phyloP scores from a whole-genome alignment of 2,797 vertebrate genomes.

The Lacerta agilis region DNA sequence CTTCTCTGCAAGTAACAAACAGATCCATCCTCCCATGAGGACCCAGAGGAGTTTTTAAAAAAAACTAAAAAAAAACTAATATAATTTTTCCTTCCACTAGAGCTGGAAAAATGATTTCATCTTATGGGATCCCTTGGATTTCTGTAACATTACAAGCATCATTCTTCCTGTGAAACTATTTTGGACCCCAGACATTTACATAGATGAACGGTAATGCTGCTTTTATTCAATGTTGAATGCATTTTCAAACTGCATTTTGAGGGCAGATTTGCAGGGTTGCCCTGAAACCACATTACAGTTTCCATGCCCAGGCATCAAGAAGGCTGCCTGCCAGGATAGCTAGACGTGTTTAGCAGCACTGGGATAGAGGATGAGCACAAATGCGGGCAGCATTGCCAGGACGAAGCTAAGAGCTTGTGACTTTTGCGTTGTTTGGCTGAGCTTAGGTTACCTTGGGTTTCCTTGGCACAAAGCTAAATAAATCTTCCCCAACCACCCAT shows the following conservation, averaged over 20 bases:
- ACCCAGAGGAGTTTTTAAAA: accelerated
- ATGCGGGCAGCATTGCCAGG: not conserved
- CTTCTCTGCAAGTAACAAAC: not conserved
- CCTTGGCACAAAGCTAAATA: not conserved
- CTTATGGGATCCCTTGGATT: constrained; percentile 65
- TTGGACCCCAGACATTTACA: constrained; percentile 64
- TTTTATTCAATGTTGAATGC: not conserved
- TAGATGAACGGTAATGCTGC: constrained; percentile 60
- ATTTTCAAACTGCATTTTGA: not conserved
- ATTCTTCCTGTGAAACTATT: constrained; percentile 47
- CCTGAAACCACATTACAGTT: not conserved
- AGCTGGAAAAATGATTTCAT: constrained; percentile 66
- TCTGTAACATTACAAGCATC: constrained; percentile 70
- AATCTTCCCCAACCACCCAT: no score
- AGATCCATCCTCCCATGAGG: not conserved
- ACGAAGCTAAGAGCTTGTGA: not conserved
- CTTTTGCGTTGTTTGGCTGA: not conserved
- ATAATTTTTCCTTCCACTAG: constrained; percentile 44
- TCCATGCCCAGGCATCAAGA: not conserved
- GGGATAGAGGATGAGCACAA: not conserved
- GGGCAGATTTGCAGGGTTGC: not conserved
- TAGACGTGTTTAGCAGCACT: not conserved
- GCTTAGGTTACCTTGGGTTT: not conserved
- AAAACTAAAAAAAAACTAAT: not conserved
- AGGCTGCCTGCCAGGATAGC: not conserved